A percentile compares a stretch with the other conserved stretches of the same genome.
phyloP scores from a whole-genome alignment of 2,113 vertebrate species.

The Natator depressus region DNA sequence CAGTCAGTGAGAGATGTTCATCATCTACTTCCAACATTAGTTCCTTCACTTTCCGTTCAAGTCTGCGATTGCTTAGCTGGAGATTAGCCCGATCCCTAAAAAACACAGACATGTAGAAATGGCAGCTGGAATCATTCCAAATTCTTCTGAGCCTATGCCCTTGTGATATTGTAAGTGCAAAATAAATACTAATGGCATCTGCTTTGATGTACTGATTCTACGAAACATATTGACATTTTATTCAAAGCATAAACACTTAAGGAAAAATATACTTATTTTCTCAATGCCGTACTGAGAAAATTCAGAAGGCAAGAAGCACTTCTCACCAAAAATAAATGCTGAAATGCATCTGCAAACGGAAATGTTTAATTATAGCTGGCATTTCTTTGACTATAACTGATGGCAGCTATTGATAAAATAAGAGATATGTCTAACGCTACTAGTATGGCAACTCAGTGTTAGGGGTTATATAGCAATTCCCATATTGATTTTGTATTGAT shows the following conservation, averaged over 20 bases:
- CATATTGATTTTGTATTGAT: background rate
- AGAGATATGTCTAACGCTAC: background rate
- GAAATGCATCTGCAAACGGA: background rate
- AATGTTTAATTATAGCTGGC: background rate
- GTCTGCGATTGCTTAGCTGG: conserved; percentile 91
- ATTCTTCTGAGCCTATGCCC: background rate
- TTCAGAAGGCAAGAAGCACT: background rate
- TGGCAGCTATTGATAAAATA: background rate
- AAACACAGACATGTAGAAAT: background rate
- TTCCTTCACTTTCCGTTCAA: conserved; percentile 96
- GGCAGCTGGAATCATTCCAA: background rate
- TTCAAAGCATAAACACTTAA: background rate
- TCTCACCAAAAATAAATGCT: background rate
- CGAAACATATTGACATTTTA: background rate
- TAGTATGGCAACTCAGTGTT: background rate
- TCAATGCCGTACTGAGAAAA: background rate
- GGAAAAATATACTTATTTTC: background rate
- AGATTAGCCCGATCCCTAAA: conserved; percentile 90
- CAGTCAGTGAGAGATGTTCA: conserved; percentile 90
- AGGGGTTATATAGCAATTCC: background rate
- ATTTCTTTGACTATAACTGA: background rate
- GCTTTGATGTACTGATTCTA: background rate
- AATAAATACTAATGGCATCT: background rate
- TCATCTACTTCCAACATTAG: conserved; percentile 96
- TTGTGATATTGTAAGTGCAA: background rate